Evolutionary conservation across 2,888 invertebrate species (phyloP).

Genomic region (Prosapia bicincta): DNA sequence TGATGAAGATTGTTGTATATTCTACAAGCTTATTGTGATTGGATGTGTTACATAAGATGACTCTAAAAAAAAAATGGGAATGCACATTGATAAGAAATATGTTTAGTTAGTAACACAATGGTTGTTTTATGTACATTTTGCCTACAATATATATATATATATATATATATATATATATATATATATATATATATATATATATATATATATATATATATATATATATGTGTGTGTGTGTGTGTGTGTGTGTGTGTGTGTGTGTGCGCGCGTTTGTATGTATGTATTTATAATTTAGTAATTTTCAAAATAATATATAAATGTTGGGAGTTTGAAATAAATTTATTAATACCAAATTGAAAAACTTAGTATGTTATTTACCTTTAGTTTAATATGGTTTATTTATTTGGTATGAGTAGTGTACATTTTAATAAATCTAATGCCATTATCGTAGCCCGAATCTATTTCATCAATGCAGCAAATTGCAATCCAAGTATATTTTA

Average conservation of each 20-base stretch:
- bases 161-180: too few species aligned
- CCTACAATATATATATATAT: slow-evolving; percentile 19
- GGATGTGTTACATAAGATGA: background rate
- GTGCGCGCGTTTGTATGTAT: too few species aligned
- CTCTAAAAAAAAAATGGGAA: background rate
- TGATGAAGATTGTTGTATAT: background rate
- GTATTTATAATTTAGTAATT: slow-evolving; percentile 18
- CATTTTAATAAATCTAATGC: too few species aligned
- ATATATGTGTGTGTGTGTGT: too few species aligned
- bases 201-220: too few species aligned
- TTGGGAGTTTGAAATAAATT: slow-evolving; percentile 37
- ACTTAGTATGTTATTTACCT: background rate
- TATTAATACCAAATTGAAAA: slow-evolving; percentile 38
- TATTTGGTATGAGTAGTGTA: too few species aligned
- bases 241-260: too few species aligned
- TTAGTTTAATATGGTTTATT: too few species aligned
- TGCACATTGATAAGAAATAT: background rate
- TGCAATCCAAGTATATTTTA: too few species aligned
- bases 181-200: too few species aligned
- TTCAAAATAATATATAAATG: slow-evolving; percentile 36
- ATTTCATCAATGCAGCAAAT: too few species aligned
- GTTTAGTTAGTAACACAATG: background rate
- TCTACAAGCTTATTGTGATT: background rate
- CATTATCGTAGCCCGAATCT: too few species aligned
- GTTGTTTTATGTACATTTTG: slow-evolving; percentile 17